Evolutionary conservation across 2,888 invertebrate genomes (phyloP), one percentile per base, ranked within the genome.

Genomic region (Calliphora vomitoria): DNA sequence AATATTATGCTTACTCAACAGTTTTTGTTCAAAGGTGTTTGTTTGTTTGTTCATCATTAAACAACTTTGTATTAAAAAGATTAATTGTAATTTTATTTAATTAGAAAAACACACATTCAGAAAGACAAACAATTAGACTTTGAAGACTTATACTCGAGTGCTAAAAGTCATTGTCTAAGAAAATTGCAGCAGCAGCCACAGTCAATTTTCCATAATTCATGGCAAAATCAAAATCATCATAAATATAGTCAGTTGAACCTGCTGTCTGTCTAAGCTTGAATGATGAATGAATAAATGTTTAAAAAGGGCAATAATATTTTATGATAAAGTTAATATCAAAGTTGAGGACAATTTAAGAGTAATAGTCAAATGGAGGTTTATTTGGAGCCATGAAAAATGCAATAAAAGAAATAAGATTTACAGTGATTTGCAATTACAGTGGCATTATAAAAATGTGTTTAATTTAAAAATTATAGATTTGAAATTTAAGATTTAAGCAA

Each of bases 321-420:
- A 69, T 31, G 69, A 47, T 50, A n/a, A 60, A 25, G 15, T 41
- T 55, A 62, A 80, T 80, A 80, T 25, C 47, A 69, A 69, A 79
- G 25, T 47, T 64, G 79, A 79, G 68, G 47, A 44, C 58, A 8
- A n/a, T 50, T 62, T 0, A 75, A 18, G 15, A 3, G 8, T 8
- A 18, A 3, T 18, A 35, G 35, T 35, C 35, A 18, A n/a, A 5
- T 38, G 4, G 0, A 25, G 31, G 8, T 31, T 58, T 58, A 11
- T 25, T 4, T 18, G 10, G 3, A 31, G 5, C 25, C 58, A 58
- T 31, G n/a, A 3, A 44, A 44, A 11, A 13, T 44, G 15, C n/a
- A n/a, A 50, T n/a, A 50, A 50, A 50, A 50, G 4, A 15, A 44
- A 44, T 13, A 13, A 11, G 4, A 44, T 44, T 41, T 8, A 41